Conservation (phyloP, 2,113 vertebrate species). For the Platycercus adscitus region DNA sequence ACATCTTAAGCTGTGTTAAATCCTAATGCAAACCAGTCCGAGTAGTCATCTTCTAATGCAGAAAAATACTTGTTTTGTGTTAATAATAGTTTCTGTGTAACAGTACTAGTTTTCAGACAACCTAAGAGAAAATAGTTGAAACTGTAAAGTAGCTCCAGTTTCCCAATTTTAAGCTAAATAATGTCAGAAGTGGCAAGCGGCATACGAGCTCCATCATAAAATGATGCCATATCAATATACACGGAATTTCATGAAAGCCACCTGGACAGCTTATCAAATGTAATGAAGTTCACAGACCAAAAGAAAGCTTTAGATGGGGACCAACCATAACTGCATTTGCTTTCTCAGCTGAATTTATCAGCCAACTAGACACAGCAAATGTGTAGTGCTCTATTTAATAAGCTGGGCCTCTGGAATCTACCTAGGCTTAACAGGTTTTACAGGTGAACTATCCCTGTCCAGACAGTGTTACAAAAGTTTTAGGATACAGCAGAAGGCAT, state of each 20-base stretch:
- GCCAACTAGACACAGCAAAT: background rate
- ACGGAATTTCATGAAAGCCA: background rate
- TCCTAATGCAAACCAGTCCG: rapidly evolving
- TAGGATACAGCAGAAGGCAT: background rate
- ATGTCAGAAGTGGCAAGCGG: background rate
- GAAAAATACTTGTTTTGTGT: background rate
- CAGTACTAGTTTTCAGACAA: background rate
- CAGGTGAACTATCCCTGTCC: background rate
- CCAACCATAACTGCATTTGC: background rate
- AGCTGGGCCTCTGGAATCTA: background rate
- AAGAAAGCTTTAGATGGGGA: background rate
- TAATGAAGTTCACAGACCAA: background rate
- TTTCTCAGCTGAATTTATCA: background rate
- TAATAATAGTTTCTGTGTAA: background rate
- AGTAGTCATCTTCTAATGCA: background rate
- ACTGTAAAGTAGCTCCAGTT: background rate
- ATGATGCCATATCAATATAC: background rate
- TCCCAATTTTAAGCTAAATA: background rate
- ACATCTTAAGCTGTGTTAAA: background rate
- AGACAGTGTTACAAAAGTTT: background rate
- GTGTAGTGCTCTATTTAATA: background rate
- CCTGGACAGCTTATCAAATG: background rate
- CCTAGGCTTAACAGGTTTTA: background rate
- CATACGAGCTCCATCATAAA: background rate
- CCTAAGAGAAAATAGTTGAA: background rate